Evolutionary conservation across 2,888 invertebrate species (phyloP), one percentile per base, ranked within the genome.

Genomic region (Zelleria hepariella): DNA sequence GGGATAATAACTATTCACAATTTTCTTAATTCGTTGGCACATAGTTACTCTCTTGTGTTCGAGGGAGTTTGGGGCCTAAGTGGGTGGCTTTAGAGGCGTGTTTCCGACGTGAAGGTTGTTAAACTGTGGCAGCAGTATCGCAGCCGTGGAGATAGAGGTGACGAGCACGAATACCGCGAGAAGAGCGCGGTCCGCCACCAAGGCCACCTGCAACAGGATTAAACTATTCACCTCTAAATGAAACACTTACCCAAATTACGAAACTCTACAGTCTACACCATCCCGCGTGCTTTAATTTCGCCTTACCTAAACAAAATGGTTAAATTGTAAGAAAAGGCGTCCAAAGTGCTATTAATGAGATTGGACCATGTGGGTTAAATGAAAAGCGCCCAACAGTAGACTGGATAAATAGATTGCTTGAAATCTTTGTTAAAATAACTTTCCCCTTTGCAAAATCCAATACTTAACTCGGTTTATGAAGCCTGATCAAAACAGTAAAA

Each of bases 181-280:
- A 0, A 96, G 88, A 3, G 94, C 91, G 48, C 94, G 90, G 77
- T 97, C 97, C 62, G 96, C 92, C 15, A 97, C 96, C 58, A 96
- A 91, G 1, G 96, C 96, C 62, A 94, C 91, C 86, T 87, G 75
- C 2, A 62, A 63, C 10, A 5, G 10, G 0, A 32, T 32, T 42
- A 15, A 2, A 2, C 10, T 15, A 42, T 42, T 42, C 15, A 42
- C 15, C 15, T 15, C 15, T 0, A 10, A 15, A 15, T 1, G 32
- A 42, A 15, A 42, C 4, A n/a, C n/a, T n/a, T n/a, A n/a, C n/a
- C n/a, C n/a, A n/a, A n/a, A n/a, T n/a, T n/a, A n/a, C n/a, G n/a
- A n/a, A n/a, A n/a, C n/a, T n/a, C n/a, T n/a, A n/a, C n/a, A n/a
- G n/a, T n/a, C n/a, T n/a, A n/a, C n/a, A n/a, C n/a, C n/a, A n/a